These are phyloP conservation scores for Amphiura filiformis DNA, from an alignment of 35 echinoderm and acorn worm species.

Conservation along the genomic window DNA sequence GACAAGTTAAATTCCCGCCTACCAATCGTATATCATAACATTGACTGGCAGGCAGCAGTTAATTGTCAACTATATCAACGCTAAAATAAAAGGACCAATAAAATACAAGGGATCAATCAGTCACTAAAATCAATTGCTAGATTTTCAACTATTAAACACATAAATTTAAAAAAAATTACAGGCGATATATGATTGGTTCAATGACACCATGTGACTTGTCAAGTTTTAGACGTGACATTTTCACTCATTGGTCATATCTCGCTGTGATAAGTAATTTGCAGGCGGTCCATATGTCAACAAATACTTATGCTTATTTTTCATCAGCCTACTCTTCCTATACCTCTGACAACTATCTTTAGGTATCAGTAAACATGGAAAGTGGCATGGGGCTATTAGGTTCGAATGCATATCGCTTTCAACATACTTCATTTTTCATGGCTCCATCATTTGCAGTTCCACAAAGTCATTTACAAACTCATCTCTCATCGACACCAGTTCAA, in stretches of 20 bases:
- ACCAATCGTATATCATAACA: too few relatives aligned
- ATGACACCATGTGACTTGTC: neutral
- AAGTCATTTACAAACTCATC: neutral
- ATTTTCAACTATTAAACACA: too few relatives aligned
- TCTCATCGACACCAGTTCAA: too few relatives aligned
- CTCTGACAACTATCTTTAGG: constrained; percentile 37
- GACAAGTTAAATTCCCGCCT: too few relatives aligned
- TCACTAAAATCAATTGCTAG: too few relatives aligned
- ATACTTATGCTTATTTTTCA: constrained; percentile 50
- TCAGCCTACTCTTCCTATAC: constrained; percentile 17
- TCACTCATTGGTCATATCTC: constrained; percentile 22
- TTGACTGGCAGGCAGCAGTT: too few relatives aligned
- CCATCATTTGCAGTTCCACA: neutral
- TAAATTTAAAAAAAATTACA: too few relatives aligned
- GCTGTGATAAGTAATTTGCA: constrained; percentile 84
- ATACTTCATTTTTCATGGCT: neutral
- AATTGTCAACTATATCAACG: too few relatives aligned
- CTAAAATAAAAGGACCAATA: too few relatives aligned
- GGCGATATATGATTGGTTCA: neutral
- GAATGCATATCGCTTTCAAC: neutral
- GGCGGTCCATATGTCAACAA: constrained; percentile 82
- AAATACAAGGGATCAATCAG: too few relatives aligned
- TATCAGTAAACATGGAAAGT: constrained; percentile 11
- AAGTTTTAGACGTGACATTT: constrained; percentile 7
- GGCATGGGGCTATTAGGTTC: neutral